These are phyloP conservation scores for Caracal caracal DNA, from an alignment of 2,113 vertebrate species.

Conservation along the genomic window DNA sequence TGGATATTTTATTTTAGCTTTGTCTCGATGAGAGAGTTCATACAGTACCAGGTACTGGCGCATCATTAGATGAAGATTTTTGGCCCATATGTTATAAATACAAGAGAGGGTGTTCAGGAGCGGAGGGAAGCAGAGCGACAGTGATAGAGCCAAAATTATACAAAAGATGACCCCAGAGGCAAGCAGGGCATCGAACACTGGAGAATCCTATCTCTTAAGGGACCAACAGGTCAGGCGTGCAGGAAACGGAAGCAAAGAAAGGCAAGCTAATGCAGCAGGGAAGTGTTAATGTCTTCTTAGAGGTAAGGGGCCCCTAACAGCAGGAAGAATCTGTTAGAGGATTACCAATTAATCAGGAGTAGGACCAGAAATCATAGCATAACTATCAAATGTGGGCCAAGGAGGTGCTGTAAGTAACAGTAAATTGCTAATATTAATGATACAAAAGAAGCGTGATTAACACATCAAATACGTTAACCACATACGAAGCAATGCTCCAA, in stretches of 20 bases:
- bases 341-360: not conserved
- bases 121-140: not conserved
- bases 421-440: not conserved
- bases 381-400: not conserved
- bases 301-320: accelerated
- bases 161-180: not conserved
- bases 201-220: not conserved
- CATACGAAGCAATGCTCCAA: not conserved
- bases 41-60: not conserved
- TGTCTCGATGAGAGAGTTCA: not conserved
- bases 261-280: accelerated
- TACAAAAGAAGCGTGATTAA: not conserved
- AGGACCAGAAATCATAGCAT: not conserved
- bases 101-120: not conserved
- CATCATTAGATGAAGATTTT: not conserved
- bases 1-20: not conserved
- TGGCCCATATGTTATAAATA: not conserved
- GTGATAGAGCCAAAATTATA: not conserved
- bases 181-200: not conserved
- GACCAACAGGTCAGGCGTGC: accelerated
- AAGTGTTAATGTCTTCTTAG: not conserved
- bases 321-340: accelerated
- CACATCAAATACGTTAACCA: not conserved
- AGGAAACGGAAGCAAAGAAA: not conserved
- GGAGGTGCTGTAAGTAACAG: not conserved